phyloP scores from a whole-genome alignment of 2,797 vertebrate species.

The Ispidina picta region DNA sequence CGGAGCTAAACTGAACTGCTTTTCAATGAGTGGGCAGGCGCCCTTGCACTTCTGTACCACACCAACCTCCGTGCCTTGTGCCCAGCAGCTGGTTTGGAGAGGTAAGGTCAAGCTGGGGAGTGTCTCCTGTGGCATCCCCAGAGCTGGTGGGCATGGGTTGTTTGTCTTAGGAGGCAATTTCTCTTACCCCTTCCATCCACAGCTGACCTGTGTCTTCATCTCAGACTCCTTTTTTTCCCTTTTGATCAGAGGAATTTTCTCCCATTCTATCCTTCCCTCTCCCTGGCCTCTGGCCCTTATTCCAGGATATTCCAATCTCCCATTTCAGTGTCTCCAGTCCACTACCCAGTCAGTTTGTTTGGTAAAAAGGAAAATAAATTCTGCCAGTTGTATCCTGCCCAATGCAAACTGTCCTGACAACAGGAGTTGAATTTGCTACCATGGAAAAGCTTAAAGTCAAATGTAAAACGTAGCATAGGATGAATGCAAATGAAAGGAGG shows the following conservation, averaged over 20 bases:
- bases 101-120: constrained; percentile 78
- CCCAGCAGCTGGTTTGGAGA: constrained; percentile 87
- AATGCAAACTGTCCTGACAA: constrained; percentile 63
- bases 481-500: constrained; percentile 24
- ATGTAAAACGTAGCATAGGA: neutral
- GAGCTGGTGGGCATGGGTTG: neutral
- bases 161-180: neutral
- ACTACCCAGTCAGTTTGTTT: neutral
- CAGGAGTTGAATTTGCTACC: constrained; percentile 51
- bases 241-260: neutral
- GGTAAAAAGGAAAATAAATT: constrained; percentile 59
- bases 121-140: neutral
- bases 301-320: neutral
- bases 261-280: neutral
- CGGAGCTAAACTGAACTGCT: constrained; percentile 85
- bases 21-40: constrained; percentile 89
- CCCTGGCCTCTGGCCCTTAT: neutral
- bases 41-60: constrained; percentile 91
- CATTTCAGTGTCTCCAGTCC: neutral
- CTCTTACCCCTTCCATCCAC: neutral
- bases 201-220: neutral
- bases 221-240: neutral
- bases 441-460: constrained; percentile 50
- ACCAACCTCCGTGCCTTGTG: constrained; percentile 85
- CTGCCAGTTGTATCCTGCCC: constrained; percentile 32